Base-by-base conservation (phyloP, 2,797 vertebrate genomes). In the Phoxinus dragarum region DNA sequence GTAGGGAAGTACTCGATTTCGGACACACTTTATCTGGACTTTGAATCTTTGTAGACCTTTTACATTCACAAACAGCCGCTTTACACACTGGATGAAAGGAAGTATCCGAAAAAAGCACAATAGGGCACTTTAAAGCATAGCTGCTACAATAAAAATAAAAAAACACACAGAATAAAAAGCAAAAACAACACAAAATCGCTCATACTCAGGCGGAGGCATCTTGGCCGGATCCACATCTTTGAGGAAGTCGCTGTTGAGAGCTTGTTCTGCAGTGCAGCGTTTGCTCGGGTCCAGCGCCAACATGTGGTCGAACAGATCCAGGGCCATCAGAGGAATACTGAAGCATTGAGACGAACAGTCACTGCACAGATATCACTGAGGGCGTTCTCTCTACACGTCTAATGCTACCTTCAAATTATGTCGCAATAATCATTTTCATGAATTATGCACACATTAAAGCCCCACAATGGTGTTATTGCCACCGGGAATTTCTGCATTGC, bases 141-240 rank as follows among this genome's bases (percentile, higher is more conserved):
- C 16, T 16, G 23, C n/a, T 47, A 5, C 3, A 6, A 54, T 1
- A 0, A 23, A 7, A 6, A 54, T 1, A 0, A 23, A 23, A 21
- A 8, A 42, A n/a, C n/a, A 27, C 2, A n/a, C 44, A 23, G 11
- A 7, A 79, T n/a, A 64, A 17, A 61, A 2, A 42, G 59, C 7
- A 31, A 72, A 71, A 54, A 3, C 23, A 38, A 81, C 54, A 10
- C 7, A 38, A 27, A 6, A 59, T 36, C 36, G 16, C 19, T 94
- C 97, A 83, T 96, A 99, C 98, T 99, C 98, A 27, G 98, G 98
- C n/a, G 98, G 98, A 75, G 98, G 97, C 98, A 99, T 99, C 93
- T 98, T 99, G 91, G 97, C 94, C 0, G 98, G 98, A 86, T 99
- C 98, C 87, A 99, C 97, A 0, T 99, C 98, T 88, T 95, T 95